Evolutionary conservation across 1,140 invertebrate species (phyloP).

Genomic region (Tribolium castaneum): DNA sequence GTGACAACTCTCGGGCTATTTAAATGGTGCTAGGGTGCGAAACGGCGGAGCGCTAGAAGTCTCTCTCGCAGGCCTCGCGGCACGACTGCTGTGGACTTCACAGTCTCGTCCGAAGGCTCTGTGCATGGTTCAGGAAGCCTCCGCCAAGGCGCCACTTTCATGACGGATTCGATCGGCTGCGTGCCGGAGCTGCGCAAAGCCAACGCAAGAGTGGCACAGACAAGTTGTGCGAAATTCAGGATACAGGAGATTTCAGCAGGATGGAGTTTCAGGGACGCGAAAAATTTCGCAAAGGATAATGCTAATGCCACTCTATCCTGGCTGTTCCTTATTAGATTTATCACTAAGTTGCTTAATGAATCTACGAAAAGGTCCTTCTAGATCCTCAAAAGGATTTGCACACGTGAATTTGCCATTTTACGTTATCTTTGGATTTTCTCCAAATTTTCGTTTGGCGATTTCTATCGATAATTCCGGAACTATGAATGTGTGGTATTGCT

Average conservation of each 20-base stretch:
- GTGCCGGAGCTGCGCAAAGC: slow-evolving; percentile 28
- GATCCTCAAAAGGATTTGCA: too few species aligned
- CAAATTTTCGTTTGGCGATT: too few species aligned
- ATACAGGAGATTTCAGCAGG: background rate
- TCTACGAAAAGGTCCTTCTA: too few species aligned
- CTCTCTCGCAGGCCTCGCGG: slow-evolving; percentile 45
- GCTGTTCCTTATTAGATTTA: too few species aligned
- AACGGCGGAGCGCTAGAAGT: slow-evolving; percentile 17
- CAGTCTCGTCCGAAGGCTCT: slow-evolving; percentile 32
- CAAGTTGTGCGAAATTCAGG: background rate
- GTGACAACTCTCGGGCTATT: slow-evolving; percentile 24
- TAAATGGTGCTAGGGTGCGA: slow-evolving; percentile 12
- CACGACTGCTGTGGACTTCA: slow-evolving; percentile 40
- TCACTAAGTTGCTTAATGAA: too few species aligned
- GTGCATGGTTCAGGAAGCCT: slow-evolving; percentile 38
- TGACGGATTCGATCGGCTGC: slow-evolving; percentile 46
- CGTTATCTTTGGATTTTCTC: too few species aligned
- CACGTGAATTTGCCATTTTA: too few species aligned
- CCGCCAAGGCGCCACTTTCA: slow-evolving; percentile 41
- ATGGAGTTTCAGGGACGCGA: background rate
- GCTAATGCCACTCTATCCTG: too few species aligned
- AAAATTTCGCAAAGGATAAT: background rate
- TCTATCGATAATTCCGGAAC: too few species aligned
- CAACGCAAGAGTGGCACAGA: slow-evolving; percentile 12
- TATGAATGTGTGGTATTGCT: too few species aligned